Base-by-base conservation (phyloP, 2,797 vertebrate species). In the Labeo calbasu region DNA sequence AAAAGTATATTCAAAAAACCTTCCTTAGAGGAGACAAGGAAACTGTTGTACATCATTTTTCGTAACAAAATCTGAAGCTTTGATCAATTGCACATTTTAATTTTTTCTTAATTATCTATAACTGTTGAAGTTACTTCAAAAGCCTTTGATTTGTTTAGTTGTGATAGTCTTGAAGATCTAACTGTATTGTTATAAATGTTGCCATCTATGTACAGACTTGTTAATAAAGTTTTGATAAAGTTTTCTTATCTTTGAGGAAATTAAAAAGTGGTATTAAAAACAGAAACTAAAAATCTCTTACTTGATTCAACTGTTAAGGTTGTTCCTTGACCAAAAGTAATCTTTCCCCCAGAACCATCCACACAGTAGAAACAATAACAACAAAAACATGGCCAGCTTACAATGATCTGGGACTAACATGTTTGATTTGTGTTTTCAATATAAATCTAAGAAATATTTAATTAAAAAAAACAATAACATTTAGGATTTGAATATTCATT, bases 291-390 rank as follows among this genome's bases (percentile, higher is more conserved):
- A 59, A 1, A 6, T 11, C 1, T 50, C 72, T 77, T 82, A 82
- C 69, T 82, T 83, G 57, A 63, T 76, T 77, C n/a, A 65, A 75
- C 59, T 40, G 32, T 83, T 51, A 81, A 59, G 4, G 11, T 43
- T 12, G 79, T 87, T 77, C 84, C 84, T 75, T 77, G 80, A 72
- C 79, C 82, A 82, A 88, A 88, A 17, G 79, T 40, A 0, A 88
- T 71, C 61, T 86, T 88, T 25, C 3, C 17, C 10, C 51, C 40
- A 17, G 77, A 6, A 71, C 2, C 53, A 72, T 87, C 82, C 86
- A 87, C 86, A 87, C 86, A 68, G 48, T 40, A 63, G 46, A 14
- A 80, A 51, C 36, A 43, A 68, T 63, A 59, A 17, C 63, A 36
- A 77, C 84, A 85, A 87, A 79, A 85, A 87, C 75, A 46, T 59